Conservation (phyloP, 2,888 invertebrate species). For the Homarus gammarus region DNA sequence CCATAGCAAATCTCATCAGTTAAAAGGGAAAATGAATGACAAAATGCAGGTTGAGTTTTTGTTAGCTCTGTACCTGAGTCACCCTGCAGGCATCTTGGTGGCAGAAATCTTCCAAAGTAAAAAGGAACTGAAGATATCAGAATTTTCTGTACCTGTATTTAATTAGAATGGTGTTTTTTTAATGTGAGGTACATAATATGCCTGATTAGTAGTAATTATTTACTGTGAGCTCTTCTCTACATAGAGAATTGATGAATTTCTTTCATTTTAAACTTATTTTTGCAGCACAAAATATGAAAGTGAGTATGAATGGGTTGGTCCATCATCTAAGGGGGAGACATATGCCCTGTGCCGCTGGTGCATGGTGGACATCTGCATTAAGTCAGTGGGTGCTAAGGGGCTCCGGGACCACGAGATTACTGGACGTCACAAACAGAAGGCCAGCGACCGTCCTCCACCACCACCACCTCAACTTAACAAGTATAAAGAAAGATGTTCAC, state of each 20-base stretch:
- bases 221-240: neutral
- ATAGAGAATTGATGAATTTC: neutral
- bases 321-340: conserved; percentile 65
- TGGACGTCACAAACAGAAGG: conserved; percentile 71
- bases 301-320: conserved; percentile 70
- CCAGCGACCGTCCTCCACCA: conserved; percentile 33
- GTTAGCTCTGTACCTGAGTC: no score
- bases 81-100: no score
- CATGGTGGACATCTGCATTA: conserved; percentile 69
- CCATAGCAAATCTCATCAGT: no score
- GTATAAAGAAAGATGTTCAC: neutral
- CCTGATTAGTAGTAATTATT: neutral
- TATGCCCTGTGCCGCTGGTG: conserved; percentile 71
- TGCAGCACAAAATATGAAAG: conserved; percentile 66
- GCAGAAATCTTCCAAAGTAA: no score
- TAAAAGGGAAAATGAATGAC: no score
- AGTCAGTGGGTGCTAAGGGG: conserved; percentile 71
- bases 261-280: conserved; percentile 23
- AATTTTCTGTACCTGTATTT: no score
- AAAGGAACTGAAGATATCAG: no score
- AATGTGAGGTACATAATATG: neutral
- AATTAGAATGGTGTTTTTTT: no score
- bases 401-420: conserved; percentile 73
- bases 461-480: conserved; percentile 28
- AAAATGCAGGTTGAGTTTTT: no score